Conservation (phyloP, 2,888 invertebrate species). For the Acleris sparsana region DNA sequence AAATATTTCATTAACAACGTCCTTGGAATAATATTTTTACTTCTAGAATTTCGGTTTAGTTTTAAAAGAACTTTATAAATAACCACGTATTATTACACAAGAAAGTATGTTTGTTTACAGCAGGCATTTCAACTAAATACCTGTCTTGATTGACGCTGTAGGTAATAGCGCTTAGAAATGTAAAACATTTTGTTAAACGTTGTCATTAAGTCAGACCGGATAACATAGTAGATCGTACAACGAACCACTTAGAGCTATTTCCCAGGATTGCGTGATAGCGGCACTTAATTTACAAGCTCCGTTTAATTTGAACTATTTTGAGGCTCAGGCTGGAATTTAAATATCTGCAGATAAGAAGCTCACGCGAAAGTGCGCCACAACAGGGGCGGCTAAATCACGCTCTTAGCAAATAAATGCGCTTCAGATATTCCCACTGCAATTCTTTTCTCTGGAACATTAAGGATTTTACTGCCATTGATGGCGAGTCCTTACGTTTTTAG, state of each 20-base stretch:
- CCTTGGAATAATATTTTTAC: too few relatives aligned
- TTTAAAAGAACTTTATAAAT: too few relatives aligned
- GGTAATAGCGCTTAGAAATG: conserved; percentile 6
- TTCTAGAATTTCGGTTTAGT: too few relatives aligned
- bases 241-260: conserved; percentile 79
- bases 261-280: conserved; percentile 80
- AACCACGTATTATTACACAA: too few relatives aligned
- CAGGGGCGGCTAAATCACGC: conserved; percentile 66
- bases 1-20: too few relatives aligned
- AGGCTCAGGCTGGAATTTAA: conserved; percentile 72
- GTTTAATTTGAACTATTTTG: conserved; percentile 78
- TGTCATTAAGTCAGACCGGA: conserved; percentile 59
- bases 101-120: neutral
- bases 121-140: neutral
- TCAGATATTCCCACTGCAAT: conserved; percentile 47
- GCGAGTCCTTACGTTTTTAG: conserved; percentile 22
- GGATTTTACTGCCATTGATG: conserved; percentile 24
- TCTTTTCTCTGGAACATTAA: conserved; percentile 34
- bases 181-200: conserved; percentile 44
- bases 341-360: conserved; percentile 78
- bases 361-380: conserved; percentile 69
- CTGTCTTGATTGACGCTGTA: neutral
- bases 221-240: conserved; percentile 68
- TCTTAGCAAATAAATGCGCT: conserved; percentile 66
- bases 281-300: conserved; percentile 81